These are phyloP conservation scores for Nothocercus julius DNA, from an alignment of 2,113 vertebrate species.

Conservation along the genomic window DNA sequence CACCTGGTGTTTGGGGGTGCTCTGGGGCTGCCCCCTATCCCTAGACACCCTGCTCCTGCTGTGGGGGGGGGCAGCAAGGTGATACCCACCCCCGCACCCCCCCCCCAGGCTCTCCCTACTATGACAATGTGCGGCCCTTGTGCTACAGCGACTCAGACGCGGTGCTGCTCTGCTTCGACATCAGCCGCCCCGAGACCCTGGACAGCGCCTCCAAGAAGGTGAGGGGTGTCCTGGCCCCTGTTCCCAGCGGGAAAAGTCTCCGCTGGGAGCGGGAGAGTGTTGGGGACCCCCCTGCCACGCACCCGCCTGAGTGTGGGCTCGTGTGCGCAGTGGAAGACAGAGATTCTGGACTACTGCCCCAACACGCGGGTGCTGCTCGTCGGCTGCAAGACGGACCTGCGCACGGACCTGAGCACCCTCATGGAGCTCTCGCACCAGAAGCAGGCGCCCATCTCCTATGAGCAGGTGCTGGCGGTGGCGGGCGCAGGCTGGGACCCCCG, in stretches of 20 bases:
- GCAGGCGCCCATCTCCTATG: slow-evolving; percentile 89
- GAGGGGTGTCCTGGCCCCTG: background rate
- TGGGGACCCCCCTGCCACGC: background rate
- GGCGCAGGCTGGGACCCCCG: background rate
- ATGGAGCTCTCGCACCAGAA: slow-evolving; percentile 95
- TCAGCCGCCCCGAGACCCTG: slow-evolving; percentile 91
- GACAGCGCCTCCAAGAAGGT: slow-evolving; percentile 93
- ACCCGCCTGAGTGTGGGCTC: rapidly evolving
- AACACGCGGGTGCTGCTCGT: slow-evolving; percentile 90
- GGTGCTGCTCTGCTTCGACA: slow-evolving; percentile 92
- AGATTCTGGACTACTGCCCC: slow-evolving; percentile 93
- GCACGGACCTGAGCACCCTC: slow-evolving; percentile 94
- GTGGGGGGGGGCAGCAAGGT: background rate
- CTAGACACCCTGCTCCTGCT: background rate
- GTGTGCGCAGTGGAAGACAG: slow-evolving; percentile 87
- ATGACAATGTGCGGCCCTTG: slow-evolving; percentile 94
- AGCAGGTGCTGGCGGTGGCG: slow-evolving; percentile 88
- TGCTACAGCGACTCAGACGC: slow-evolving; percentile 97
- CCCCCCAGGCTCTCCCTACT: slow-evolving; percentile 90
- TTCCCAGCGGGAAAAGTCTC: too few species aligned
- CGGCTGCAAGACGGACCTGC: slow-evolving; percentile 92
- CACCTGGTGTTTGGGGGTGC: background rate
- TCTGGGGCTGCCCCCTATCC: background rate
- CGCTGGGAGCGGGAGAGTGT: rapidly evolving
- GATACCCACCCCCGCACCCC: background rate